Conservation (phyloP, 2,888 invertebrate species). For the Zygaena filipendulae region DNA sequence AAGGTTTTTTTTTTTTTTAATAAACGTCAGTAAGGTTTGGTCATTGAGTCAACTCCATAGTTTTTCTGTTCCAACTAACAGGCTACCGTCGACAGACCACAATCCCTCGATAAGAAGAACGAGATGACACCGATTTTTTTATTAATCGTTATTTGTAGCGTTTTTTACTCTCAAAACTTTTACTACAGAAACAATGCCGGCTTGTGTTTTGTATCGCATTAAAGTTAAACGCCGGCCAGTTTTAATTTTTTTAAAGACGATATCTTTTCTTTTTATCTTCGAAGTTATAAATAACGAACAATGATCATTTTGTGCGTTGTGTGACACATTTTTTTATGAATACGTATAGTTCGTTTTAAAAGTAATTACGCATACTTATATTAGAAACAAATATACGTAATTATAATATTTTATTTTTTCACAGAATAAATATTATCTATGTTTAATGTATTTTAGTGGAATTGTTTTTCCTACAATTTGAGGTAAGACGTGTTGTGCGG, state of each 20-base stretch:
- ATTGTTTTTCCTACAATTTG: too few species aligned
- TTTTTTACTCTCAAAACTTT: constrained; percentile 39
- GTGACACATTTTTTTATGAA: too few species aligned
- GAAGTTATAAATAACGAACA: constrained; percentile 11
- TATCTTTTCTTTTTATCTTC: constrained; percentile 19
- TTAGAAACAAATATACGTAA: too few species aligned
- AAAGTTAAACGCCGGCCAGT: constrained; percentile 28
- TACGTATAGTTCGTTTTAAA: too few species aligned
- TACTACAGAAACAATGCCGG: constrained; percentile 35
- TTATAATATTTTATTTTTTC: too few species aligned
- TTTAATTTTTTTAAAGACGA: constrained; percentile 27
- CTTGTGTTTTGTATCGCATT: constrained; percentile 49
- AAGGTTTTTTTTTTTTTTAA: too few species aligned
- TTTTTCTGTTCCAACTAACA: constrained; percentile 27
- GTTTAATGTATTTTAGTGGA: too few species aligned
- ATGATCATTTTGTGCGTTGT: background rate
- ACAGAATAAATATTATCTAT: too few species aligned
- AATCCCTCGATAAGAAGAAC: constrained; percentile 46
- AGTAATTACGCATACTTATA: too few species aligned
- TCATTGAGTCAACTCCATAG: constrained; percentile 32
- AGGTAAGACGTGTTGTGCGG: too few species aligned
- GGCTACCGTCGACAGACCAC: constrained; percentile 38
- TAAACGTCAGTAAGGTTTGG: too few species aligned
- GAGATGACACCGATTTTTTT: constrained; percentile 65
- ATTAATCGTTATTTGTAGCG: constrained; percentile 62